phyloP scores from a whole-genome alignment of 2,888 invertebrate genomes.

The Caenorhabditis sinica region DNA sequence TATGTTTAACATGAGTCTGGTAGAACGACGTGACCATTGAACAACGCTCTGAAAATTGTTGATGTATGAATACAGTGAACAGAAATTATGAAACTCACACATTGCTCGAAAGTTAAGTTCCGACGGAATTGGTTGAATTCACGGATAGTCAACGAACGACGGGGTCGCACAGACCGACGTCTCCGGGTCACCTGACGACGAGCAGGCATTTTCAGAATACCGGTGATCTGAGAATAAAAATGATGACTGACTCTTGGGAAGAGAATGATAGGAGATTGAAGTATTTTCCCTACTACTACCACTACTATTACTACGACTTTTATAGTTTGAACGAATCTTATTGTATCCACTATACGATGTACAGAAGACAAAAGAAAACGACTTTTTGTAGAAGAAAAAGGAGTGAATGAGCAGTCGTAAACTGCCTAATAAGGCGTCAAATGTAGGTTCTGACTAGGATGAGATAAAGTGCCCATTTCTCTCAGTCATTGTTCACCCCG shows the following conservation, averaged over 20 bases:
- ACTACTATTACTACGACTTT: too few relatives aligned
- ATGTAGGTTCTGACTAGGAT: too few relatives aligned
- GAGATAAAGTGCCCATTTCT: too few relatives aligned
- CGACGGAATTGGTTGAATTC: slow-evolving; percentile 13
- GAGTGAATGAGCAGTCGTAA: too few relatives aligned
- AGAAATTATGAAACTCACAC: not conserved
- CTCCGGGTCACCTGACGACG: not conserved
- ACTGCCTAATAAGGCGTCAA: too few relatives aligned
- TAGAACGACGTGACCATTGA: not conserved
- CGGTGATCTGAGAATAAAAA: not conserved
- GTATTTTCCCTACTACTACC: too few relatives aligned
- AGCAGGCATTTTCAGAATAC: not conserved
- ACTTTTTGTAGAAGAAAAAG: too few relatives aligned
- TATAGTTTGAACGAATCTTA: too few relatives aligned
- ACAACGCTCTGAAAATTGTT: not conserved
- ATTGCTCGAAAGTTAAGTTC: slow-evolving; percentile 4
- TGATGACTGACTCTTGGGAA: not conserved
- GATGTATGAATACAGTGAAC: not conserved
- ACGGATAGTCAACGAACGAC: not conserved
- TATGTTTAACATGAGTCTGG: not conserved
- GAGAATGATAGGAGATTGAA: too few relatives aligned
- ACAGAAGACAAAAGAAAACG: too few relatives aligned
- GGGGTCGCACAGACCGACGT: not conserved
- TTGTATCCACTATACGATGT: too few relatives aligned
- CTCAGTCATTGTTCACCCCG: too few relatives aligned